phyloP scores from a whole-genome alignment of 64 coral and sea anemone species.

The Platygyra sinensis region DNA sequence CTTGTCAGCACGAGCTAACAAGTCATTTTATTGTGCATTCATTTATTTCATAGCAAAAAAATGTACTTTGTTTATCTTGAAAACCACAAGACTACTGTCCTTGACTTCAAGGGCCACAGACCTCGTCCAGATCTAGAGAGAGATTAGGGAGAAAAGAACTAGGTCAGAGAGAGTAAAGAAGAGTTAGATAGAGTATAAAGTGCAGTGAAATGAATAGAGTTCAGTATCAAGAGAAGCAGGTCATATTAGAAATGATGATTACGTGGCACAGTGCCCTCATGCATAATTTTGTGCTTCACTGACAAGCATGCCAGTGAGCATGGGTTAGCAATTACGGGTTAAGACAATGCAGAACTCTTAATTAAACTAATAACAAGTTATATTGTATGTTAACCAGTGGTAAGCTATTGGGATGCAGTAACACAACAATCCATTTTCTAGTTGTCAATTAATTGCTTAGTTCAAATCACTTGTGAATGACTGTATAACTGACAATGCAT shows the following conservation, averaged over 20 bases:
- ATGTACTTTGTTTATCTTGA: conserved; percentile 2
- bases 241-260: not conserved
- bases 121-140: conserved; percentile 37
- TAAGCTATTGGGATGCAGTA: no score
- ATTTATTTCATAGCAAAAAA: conserved; percentile 1
- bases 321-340: not conserved
- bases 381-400: no score
- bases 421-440: no score
- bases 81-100: conserved; percentile 4
- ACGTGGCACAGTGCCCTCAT: not conserved
- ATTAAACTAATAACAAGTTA: no score
- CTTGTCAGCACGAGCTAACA: not conserved
- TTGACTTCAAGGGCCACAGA: conserved; percentile 45
- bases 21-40: not conserved
- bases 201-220: not conserved
- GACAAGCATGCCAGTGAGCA: not conserved
- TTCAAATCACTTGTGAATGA: no score
- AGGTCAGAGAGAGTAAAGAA: conserved; percentile 5
- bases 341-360: not conserved
- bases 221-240: not conserved
- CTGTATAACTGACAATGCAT: no score
- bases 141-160: conserved; percentile 38
- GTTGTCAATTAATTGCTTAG: no score
- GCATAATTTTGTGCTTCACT: conserved; percentile 5
- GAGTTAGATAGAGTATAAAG: not conserved